phyloP scores from a whole-genome alignment of 2,888 invertebrate species.

The Chrysolina americana region DNA sequence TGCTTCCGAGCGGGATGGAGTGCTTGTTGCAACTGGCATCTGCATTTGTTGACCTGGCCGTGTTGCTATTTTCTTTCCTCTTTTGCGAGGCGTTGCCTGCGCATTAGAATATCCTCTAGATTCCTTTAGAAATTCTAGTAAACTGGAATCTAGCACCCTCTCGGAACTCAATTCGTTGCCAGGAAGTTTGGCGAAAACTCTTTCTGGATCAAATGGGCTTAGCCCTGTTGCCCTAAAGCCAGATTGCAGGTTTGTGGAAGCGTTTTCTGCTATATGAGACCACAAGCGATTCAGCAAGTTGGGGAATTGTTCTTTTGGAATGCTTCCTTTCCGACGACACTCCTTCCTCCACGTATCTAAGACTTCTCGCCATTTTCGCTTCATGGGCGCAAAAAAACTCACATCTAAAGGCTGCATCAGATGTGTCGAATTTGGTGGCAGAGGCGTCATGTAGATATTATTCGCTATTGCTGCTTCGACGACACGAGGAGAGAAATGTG shows the following conservation, averaged over 20 bases:
- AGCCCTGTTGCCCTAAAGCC: slow-evolving; percentile 46
- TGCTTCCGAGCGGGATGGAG: no score
- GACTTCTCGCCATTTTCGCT: slow-evolving; percentile 42
- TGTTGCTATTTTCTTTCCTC: no score
- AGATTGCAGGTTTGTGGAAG: slow-evolving; percentile 41
- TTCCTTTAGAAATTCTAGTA: no score
- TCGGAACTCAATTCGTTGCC: no score
- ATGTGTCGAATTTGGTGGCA: slow-evolving; percentile 49
- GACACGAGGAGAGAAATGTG: slow-evolving; percentile 47
- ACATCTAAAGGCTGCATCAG: slow-evolving; percentile 43
- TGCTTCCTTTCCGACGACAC: slow-evolving; percentile 31
- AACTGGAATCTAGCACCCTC: no score
- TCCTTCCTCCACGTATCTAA: slow-evolving; percentile 47
- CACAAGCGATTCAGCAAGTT: slow-evolving; percentile 35
- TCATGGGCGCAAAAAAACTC: slow-evolving; percentile 41
- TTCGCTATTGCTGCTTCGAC: slow-evolving; percentile 45
- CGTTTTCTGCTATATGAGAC: slow-evolving; percentile 29
- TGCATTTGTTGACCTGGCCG: no score
- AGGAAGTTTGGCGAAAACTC: no score
- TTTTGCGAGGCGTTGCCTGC: no score
- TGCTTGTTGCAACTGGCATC: no score
- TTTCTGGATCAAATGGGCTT: no score
- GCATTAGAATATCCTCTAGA: no score
- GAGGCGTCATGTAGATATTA: slow-evolving; percentile 46
- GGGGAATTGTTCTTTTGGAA: slow-evolving; percentile 48